Conservation (phyloP, 2,797 vertebrate species). For the Phrynocephalus vlangalii region DNA sequence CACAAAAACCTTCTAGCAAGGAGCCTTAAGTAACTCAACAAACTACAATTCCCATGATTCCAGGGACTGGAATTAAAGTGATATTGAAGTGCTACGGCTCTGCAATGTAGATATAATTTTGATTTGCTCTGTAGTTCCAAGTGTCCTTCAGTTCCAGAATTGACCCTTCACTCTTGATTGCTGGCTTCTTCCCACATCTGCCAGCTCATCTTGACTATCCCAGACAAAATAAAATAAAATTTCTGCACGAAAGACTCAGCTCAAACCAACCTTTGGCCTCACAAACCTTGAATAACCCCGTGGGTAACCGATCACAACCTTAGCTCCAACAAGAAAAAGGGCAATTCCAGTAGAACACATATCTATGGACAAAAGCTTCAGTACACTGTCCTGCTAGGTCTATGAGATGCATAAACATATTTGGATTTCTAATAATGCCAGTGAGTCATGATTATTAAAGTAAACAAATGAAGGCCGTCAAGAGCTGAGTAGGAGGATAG, state of each 20-base stretch:
- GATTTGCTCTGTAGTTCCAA: too few species aligned
- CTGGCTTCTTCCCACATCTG: not conserved
- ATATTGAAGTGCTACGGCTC: too few species aligned
- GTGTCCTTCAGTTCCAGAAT: not conserved
- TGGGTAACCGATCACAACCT: not conserved
- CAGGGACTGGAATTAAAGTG: too few species aligned
- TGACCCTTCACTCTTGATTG: not conserved
- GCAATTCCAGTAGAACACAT: not conserved
- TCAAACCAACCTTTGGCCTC: not conserved
- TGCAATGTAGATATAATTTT: too few species aligned
- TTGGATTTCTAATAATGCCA: not conserved
- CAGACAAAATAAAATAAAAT: not conserved
- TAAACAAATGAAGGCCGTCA: not conserved
- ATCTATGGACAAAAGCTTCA: too few species aligned
- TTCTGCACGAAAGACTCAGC: not conserved
- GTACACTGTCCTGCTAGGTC: not conserved
- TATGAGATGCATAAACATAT: not conserved
- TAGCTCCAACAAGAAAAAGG: not conserved
- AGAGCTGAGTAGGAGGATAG: not conserved
- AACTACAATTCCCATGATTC: too few species aligned
- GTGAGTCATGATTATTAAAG: constrained; percentile 9
- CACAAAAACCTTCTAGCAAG: too few species aligned
- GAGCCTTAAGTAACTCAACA: too few species aligned
- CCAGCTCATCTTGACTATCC: not conserved
- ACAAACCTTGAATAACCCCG: not conserved